A percentile compares a stretch with the other conserved stretches of the same genome.
phyloP scores from a whole-genome alignment of 2,797 vertebrate genomes.

The Pseudomugil tenellus region DNA sequence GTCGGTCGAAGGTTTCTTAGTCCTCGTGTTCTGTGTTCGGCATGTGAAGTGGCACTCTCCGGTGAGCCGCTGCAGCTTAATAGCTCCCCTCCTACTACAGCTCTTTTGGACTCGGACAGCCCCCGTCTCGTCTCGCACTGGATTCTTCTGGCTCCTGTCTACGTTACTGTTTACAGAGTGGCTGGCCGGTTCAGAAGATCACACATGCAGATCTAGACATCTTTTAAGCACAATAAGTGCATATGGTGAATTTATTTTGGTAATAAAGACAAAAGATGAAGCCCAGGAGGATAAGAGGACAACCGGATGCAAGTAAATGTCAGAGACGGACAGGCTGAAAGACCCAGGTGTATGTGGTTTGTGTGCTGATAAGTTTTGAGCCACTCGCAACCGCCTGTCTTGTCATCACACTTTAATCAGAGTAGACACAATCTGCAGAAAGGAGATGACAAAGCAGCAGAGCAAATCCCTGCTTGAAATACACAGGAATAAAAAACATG shows the following conservation, averaged over 20 bases:
- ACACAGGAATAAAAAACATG: slow-evolving; percentile 14
- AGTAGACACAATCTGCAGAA: background rate
- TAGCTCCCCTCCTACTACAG: slow-evolving; percentile 28
- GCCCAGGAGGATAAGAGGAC: background rate
- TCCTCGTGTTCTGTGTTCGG: slow-evolving; percentile 30
- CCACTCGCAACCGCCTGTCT: slow-evolving; percentile 28
- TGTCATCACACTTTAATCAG: slow-evolving; percentile 76
- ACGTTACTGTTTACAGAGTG: background rate
- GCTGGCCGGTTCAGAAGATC: slow-evolving; percentile 1
- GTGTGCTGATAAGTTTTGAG: slow-evolving; percentile 36
- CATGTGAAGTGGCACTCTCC: slow-evolving; percentile 11
- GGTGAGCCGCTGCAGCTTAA: slow-evolving; percentile 17
- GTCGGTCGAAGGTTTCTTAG: slow-evolving; percentile 32
- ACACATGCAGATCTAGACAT: background rate
- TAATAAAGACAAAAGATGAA: background rate
- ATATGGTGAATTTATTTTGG: background rate
- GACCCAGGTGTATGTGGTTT: slow-evolving; percentile 49
- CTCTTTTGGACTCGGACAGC: slow-evolving; percentile 17
- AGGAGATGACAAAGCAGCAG: slow-evolving; percentile 31
- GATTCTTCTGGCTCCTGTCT: slow-evolving; percentile 1
- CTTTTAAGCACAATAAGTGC: background rate
- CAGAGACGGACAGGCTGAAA: slow-evolving; percentile 5
- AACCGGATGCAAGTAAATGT: background rate
- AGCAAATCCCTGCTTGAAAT: slow-evolving; percentile 24
- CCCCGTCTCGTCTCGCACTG: slow-evolving; percentile 2